Base-by-base conservation (phyloP, 2,888 invertebrate genomes). In the Ochropleura plecta region DNA sequence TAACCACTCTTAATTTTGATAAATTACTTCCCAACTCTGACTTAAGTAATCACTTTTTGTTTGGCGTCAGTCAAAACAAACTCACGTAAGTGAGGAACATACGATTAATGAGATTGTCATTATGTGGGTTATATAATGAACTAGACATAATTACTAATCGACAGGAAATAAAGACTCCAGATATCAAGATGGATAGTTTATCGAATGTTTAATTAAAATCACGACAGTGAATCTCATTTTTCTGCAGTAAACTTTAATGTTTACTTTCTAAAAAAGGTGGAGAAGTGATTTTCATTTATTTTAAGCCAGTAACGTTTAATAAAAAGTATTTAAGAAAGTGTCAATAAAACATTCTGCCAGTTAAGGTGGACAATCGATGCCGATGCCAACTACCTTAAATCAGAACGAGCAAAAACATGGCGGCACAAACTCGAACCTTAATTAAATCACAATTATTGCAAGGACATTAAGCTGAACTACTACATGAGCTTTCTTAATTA, bases 1-100 rank as follows among this genome's bases (percentile, higher is more conserved):
- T 90, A 89, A 89, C 87, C 74, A 84, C 86, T 89, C 87, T 90
- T 95, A 91, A 93, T 94, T 92, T 92, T 94, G 94, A 94, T 93
- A 88, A 91, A 94, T 92, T 90, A 90, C 83, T 86, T 88, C 78
- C 78, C 85, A 88, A 87, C 76, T 78, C 79, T 75, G 66, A 73
- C 82, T 66, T 51, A 69, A 67, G 59, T 53, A 59, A 72, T 51
- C 63, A 64, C 80, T 83, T 80, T 76, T 81, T 78, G 67, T 76
- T 67, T 57, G 53, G 53, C 59, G 70, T 77, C 60, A 66, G 69
- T 73, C 75, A 86, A 80, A 82, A 78, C 64, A 76, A 83, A 76
- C 66, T 44, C 53, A 75, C 64, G 51, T 53, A 63, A 77, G n/a
- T 42, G 42, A 71, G 49, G 8, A 67, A 66, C 62, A 44, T 82